Base-by-base conservation (phyloP, 2,888 invertebrate species). In the Pollenia angustigena region DNA sequence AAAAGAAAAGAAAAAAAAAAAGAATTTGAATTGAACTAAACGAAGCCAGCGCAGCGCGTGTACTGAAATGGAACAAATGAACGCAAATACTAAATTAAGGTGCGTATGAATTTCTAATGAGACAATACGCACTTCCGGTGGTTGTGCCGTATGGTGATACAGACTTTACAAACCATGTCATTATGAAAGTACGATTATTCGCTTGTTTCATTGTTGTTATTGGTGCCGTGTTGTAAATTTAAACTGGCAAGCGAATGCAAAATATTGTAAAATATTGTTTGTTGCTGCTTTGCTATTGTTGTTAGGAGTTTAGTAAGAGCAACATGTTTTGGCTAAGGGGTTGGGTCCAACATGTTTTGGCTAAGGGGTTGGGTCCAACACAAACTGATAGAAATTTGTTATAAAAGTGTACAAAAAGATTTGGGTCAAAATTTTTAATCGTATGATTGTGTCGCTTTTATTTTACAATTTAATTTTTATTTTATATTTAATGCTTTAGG, bases 101-200 rank as follows among this genome's bases (percentile, higher is more conserved):
- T 91, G 91, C 91, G 91, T 91, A 91, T 91, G 91, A 91, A 91
- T 91, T 91, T 90, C 91, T 90, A 91, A 91, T 91, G 90, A 91
- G 91, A 91, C 90, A 91, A 91, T 91, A 91, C 91, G 91, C 91
- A 91, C 91, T 91, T 91, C 91, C 91, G 91, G 82, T 86, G 50
- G 44, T 82, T 52, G 60, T 60, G 50, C 68, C 78, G 54, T 82
- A 79, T 56, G 84, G 89, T 89, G 32, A 32, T 32, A 76, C 74
- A 88, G 52, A 64, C 75, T 78, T 88, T 89, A 90, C 90, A 91
- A 91, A 88, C 90, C 90, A 91, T 91, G 81, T 75, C 71, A 81
- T 81, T 85, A 81, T 32, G 64, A 60, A 42, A 74, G 48, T 18
- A 64, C 50, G 16, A 64, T 60, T 80, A 68, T 68, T 42, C 48